Evolutionary conservation across 2,113 vertebrate species (phyloP).

Genomic region (Melospiza melodia): DNA sequence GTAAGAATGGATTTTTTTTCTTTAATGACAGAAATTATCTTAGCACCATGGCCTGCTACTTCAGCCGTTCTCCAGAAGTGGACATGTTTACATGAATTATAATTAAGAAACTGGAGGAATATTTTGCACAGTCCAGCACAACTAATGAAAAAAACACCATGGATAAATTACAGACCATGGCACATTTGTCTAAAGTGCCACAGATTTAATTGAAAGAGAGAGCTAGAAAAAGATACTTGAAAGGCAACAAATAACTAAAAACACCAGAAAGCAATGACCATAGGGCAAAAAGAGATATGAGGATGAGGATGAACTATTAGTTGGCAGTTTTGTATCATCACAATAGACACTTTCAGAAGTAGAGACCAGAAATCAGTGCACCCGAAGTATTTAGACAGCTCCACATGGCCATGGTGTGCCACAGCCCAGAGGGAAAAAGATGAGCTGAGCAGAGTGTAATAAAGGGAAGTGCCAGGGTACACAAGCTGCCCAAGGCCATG

Average conservation of each 20-base stretch:
- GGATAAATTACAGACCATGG: neutral
- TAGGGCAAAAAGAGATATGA: neutral
- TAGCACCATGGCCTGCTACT: neutral
- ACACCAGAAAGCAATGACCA: neutral
- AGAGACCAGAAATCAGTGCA: neutral
- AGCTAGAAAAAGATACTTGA: neutral
- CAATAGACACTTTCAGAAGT: rapidly evolving
- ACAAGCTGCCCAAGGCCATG: rapidly evolving
- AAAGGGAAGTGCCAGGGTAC: neutral
- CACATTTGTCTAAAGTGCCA: neutral
- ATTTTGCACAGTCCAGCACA: neutral
- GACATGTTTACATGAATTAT: neutral
- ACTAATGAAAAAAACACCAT: neutral
- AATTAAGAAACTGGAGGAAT: neutral
- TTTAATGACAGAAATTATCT: neutral
- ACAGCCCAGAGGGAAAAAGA: neutral
- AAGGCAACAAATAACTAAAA: neutral
- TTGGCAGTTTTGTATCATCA: neutral
- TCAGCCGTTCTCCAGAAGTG: neutral
- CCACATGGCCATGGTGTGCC: neutral
- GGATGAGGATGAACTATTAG: neutral
- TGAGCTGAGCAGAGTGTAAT: neutral
- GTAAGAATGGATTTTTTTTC: neutral
- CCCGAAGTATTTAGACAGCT: neutral
- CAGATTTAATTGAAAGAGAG: neutral